phyloP scores from a whole-genome alignment of 2,113 vertebrate genomes.

The Capreolus pygargus region DNA sequence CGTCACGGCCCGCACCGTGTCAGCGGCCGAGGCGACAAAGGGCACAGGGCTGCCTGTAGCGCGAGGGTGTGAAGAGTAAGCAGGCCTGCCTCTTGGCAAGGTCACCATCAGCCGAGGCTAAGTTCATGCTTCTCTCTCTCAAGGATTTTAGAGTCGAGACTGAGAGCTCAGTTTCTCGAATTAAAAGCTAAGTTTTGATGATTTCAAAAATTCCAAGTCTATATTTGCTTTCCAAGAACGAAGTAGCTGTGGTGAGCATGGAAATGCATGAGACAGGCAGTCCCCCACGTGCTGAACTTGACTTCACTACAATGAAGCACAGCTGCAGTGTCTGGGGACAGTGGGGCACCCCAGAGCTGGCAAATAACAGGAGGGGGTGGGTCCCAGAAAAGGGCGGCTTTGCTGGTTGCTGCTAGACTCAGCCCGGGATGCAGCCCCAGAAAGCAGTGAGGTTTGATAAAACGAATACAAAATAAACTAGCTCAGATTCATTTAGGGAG shows the following conservation, averaged over 20 bases:
- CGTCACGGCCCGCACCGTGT: constrained; percentile 21
- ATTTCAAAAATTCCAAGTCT: background rate
- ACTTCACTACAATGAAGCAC: accelerated
- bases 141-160: background rate
- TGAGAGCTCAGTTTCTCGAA: background rate
- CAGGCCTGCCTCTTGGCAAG: background rate
- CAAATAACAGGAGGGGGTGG: accelerated
- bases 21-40: background rate
- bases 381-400: background rate
- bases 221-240: background rate
- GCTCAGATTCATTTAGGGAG: background rate
- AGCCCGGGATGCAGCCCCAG: background rate
- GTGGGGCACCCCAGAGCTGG: accelerated
- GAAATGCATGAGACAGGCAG: accelerated
- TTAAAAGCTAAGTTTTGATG: background rate
- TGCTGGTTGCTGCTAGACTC: accelerated
- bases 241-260: accelerated
- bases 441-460: no score
- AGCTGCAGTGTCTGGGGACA: background rate
- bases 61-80: accelerated
- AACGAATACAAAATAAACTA: background rate
- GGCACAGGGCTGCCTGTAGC: background rate
- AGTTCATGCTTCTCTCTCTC: background rate
- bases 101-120: no score
- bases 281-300: accelerated